Evolutionary conservation across 2,797 vertebrate genomes (phyloP).

Genomic region (Gymnoscopelus braueri): DNA sequence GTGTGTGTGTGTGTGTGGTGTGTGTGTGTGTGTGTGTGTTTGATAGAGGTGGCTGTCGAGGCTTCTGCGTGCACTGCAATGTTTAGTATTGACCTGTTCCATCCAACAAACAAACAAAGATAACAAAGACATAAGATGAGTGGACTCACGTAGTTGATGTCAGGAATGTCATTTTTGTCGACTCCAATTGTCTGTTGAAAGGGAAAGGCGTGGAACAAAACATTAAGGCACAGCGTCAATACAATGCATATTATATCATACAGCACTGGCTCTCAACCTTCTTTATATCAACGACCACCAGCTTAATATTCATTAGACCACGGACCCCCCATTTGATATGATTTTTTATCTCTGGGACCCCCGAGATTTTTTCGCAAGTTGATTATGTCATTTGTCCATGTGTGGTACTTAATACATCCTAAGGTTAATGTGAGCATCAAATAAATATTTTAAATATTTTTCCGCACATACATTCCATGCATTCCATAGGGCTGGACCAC

Average conservation of each 20-base stretch:
- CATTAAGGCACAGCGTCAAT: background rate
- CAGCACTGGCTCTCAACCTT: background rate
- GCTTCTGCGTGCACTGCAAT: no score
- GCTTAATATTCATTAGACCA: no score
- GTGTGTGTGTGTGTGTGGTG: background rate
- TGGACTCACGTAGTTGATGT: slow-evolving; percentile 95
- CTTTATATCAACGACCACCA: no score
- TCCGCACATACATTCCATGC: no score
- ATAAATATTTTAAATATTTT: no score
- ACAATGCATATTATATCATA: background rate
- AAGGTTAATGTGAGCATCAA: no score
- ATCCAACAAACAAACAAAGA: background rate
- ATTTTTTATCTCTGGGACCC: no score
- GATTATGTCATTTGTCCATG: no score
- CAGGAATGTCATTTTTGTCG: slow-evolving; percentile 99
- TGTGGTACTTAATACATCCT: no score
- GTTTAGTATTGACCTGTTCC: background rate
- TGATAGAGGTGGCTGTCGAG: background rate
- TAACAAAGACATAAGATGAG: background rate
- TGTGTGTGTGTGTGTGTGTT: slow-evolving; percentile 1
- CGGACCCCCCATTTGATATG: no score
- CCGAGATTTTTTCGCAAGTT: no score
- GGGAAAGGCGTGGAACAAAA: slow-evolving; percentile 47
- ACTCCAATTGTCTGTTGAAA: slow-evolving; percentile 94
- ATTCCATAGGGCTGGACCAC: no score